Base-by-base conservation (phyloP, 1,140 invertebrate genomes). In the Nilaparvata lugens region DNA sequence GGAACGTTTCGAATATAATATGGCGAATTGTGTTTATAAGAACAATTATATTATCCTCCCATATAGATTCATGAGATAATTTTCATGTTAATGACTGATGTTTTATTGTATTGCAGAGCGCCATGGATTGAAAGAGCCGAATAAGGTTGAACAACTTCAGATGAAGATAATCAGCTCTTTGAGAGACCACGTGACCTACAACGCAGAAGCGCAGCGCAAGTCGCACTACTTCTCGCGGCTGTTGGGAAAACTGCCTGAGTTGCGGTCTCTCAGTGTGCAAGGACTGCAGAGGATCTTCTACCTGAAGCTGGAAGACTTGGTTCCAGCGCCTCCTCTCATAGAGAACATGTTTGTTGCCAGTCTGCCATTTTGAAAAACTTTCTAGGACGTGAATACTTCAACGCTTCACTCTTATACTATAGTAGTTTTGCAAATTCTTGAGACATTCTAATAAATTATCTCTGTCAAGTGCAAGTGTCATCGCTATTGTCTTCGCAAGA, bases 101-200 rank as follows among this genome's bases (percentile, higher is more conserved):
- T 6, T 35, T 35, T 35, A 11, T 6, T 35, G 3, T 35, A 11
- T 78, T 77, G 51, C 81, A 97, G 94, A 95, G 72, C 84, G 95
- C 24, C 92, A 95, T 69, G 93, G 93, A 16, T 75, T 97, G 58
- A 88, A 90, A 70, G 94, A 97, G 69, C 89, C 93, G 0, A 85
- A 90, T 66, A 86, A 89, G 68, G 91, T 97, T 64, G 93, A 97
- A 71, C 91, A 93, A 67, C 75, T 97, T 7, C 93, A 97, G 73
- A 93, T 92, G 89, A 95, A 94, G 74, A 92, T 97, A 66, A 95
- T 97, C 62, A 87, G 89, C 56, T 92, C 92, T 52, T 77, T 98
- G 11, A 81, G 91, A 9, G 94, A 97, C 68, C 94, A 97, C 77
- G 93, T 95, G 69, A 95, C 92, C 7, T 94, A 95, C 77, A 93